Base-by-base conservation (phyloP, 2,113 vertebrate genomes). In the Oxygymnocypris stewartii region DNA sequence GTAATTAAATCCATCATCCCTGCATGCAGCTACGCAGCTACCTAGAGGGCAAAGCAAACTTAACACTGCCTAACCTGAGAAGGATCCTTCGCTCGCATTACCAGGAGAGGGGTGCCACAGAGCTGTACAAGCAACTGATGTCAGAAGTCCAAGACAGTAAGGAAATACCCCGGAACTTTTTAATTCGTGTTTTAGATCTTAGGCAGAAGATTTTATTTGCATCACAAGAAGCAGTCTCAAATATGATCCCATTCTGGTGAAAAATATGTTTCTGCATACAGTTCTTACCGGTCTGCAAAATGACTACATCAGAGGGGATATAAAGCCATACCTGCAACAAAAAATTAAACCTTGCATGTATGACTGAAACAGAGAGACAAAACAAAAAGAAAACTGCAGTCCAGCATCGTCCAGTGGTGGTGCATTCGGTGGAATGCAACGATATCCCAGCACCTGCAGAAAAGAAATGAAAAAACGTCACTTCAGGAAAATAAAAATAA, bases 211-310 rank as follows among this genome's bases (percentile, higher is more conserved):
- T 85, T 13, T 6, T 82, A 31, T 88, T 85, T 28, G 77, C 79
- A 9, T 85, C 69, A 11, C 67, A 85, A 9, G 73, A 67, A 28
- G 47, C 67, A 61, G 85, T 2, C 51, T 87, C 0, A 75, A 74
- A 7, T 85, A 89, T 65, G 63, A 85, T 9, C 79, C 78, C 4
- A 67, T 14, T 2, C 54, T 88, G 3, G 84, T 86, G 0, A 81
- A 86, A 65, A 79, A 25, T 14, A 77, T 82, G 73, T 78, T 85
- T 42, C 37, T 87, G 5, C 86, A 87, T 6, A 78, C 83, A 35
- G 35, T 89, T 67, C 37, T 75, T 40, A 75, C 73, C 1, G 20
- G 37, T 6, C 18, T 75, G 18, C 40, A 75, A n/a, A 75, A 75
- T 12, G 1, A 75, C 2, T 42, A 40, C 7, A 74, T 74, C 40